Evolutionary conservation across 2,797 vertebrate genomes (phyloP).

Genomic region (Phalanger gymnotis): DNA sequence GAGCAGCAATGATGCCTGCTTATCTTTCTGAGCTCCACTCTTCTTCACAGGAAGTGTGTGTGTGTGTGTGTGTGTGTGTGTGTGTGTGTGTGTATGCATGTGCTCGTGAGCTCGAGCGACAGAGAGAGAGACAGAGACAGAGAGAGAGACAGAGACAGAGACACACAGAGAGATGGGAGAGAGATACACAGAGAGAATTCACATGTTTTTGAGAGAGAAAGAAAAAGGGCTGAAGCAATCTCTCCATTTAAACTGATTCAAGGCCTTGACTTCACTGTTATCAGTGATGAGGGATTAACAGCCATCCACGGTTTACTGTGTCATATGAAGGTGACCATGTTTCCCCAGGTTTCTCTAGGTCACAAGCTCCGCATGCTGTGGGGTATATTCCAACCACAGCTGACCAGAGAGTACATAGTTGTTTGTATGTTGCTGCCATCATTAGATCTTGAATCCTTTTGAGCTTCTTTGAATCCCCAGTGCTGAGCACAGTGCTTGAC

Average conservation of each 20-base stretch:
- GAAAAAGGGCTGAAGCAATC: too few species aligned
- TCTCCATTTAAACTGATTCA: not conserved
- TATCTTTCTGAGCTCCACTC: too few species aligned
- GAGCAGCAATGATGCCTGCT: too few species aligned
- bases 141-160: too few species aligned
- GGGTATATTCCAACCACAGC: not conserved
- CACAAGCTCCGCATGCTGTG: not conserved
- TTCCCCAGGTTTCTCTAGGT: not conserved
- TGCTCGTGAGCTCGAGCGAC: too few species aligned
- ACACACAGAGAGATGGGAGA: too few species aligned
- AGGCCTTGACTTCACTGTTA: not conserved
- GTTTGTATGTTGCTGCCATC: not conserved
- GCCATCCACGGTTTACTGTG: not conserved
- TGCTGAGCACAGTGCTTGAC: not conserved
- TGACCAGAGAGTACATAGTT: not conserved
- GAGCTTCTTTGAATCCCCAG: not conserved
- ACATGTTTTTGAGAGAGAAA: too few species aligned
- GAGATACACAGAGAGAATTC: too few species aligned
- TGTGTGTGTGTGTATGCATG: too few species aligned
- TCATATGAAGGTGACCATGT: not conserved
- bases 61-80: too few species aligned
- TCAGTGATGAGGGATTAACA: not conserved
- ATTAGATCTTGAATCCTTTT: not conserved
- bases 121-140: too few species aligned
- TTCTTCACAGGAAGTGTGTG: too few species aligned